Evolutionary conservation across 2,888 invertebrate genomes (phyloP), one percentile per base, ranked within the genome.

Genomic region (Mayetiola destructor): DNA sequence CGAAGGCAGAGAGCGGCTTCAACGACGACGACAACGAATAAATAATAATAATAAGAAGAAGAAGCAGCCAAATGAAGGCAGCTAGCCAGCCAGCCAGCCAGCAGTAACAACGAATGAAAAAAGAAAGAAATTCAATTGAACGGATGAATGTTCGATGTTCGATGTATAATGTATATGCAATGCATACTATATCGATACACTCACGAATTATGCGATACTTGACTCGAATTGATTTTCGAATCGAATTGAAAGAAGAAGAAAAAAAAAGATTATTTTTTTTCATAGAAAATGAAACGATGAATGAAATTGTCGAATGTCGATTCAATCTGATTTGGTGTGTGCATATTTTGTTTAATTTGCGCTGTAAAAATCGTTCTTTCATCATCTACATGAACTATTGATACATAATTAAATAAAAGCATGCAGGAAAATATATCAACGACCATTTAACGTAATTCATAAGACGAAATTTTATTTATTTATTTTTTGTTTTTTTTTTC

Each of bases 121-220:
- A 48, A 48, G 27, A 48, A 48, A 48, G 48, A 48, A 48, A 48
- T 48, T 48, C 48, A 48, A 48, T 48, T 48, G 48, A 48, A 48
- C 27, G 27, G 27, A 48, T n/a, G n/a, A n/a, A n/a, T n/a, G n/a
- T n/a, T n/a, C n/a, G n/a, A n/a, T n/a, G n/a, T n/a, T n/a, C n/a
- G n/a, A n/a, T n/a, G n/a, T n/a, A n/a, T n/a, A 48, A n/a, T 27
- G 29, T 48, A 27, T 48, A 27, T 48, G 27, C 48, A n/a, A n/a
- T n/a, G n/a, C n/a, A n/a, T n/a, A n/a, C n/a, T n/a, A 48, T 48
- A 48, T 48, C 27, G 48, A 48, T 48, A 8, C 32, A 32, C 32
- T n/a, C n/a, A 48, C 48, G 16, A 48, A 48, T 9, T n/a, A n/a
- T 42, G 27, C 3, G 27, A 27, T n/a, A 27, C 48, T n/a, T 42